phyloP scores from a whole-genome alignment of 2,888 invertebrate genomes.

The Metellina segmentata region DNA sequence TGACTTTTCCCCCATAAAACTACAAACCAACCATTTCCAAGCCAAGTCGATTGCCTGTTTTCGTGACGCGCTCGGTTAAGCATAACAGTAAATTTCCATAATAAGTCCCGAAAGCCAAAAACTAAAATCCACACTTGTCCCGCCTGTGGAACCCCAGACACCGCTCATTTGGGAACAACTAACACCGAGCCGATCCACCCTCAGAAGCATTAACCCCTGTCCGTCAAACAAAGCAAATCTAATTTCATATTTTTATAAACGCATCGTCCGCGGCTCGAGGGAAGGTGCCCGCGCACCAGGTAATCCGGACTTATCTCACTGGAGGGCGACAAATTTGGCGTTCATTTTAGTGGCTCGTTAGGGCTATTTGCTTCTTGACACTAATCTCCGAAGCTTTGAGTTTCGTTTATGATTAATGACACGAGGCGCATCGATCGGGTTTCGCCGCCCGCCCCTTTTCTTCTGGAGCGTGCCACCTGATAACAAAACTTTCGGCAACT shows the following conservation, averaged over 20 bases:
- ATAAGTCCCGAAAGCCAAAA: no score
- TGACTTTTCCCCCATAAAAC: no score
- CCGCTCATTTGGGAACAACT: no score
- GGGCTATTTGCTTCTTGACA: conserved; percentile 55
- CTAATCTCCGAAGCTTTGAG: conserved; percentile 55
- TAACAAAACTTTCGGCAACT: conserved; percentile 44
- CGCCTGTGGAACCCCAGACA: no score
- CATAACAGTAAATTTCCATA: no score
- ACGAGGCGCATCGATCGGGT: conserved; percentile 16
- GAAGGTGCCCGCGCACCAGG: neutral
- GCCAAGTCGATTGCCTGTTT: no score
- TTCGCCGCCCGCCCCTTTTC: conserved; percentile 2
- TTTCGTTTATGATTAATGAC: conserved; percentile 70
- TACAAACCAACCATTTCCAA: no score
- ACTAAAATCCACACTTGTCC: no score
- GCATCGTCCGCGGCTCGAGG: conserved; percentile 2
- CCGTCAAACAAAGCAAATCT: no score
- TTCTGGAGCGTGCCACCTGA: conserved; percentile 35
- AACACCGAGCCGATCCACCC: no score
- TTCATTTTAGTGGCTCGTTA: conserved; percentile 57
- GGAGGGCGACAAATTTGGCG: conserved; percentile 16
- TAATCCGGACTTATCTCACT: conserved; percentile 10
- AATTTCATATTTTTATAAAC: conserved; percentile 1
- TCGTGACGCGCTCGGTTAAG: no score
- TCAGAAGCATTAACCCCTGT: no score